Conservation (phyloP, 2,113 vertebrate genomes). For the Silurus glanis region DNA sequence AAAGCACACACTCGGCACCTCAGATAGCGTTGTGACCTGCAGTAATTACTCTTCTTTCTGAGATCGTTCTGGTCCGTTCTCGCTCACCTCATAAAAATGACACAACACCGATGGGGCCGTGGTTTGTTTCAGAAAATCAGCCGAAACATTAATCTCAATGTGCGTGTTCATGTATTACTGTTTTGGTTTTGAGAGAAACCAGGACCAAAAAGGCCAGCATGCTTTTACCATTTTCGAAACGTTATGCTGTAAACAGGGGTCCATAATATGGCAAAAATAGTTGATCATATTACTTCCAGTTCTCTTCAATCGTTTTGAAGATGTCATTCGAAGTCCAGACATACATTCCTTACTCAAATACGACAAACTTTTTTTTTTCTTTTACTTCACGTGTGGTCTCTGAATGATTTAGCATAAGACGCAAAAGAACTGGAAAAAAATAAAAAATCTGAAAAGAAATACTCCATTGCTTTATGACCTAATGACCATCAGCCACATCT, state of each 20-base stretch:
- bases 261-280: slow-evolving; percentile 8
- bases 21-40: neutral
- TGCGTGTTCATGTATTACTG: slow-evolving; percentile 7
- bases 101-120: neutral
- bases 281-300: neutral
- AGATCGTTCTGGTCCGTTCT: neutral
- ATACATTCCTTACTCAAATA: neutral
- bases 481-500: neutral
- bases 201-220: slow-evolving; percentile 15
- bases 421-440: no score
- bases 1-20: neutral
- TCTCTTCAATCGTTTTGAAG: neutral
- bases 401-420: neutral
- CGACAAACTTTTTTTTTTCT: neutral
- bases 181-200: slow-evolving; percentile 25
- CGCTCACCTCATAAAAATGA: slow-evolving; percentile 35
- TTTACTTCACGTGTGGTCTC: neutral
- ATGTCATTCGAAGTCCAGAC: neutral
- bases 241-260: slow-evolving; percentile 6
- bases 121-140: slow-evolving; percentile 12
- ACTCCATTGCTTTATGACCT: no score
- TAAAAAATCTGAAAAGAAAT: neutral
- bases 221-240: slow-evolving; percentile 21
- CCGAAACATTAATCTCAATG: slow-evolving; percentile 20
- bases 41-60: neutral